phyloP scores from a whole-genome alignment of 1,140 invertebrate genomes.

The Achatina immaculata region DNA sequence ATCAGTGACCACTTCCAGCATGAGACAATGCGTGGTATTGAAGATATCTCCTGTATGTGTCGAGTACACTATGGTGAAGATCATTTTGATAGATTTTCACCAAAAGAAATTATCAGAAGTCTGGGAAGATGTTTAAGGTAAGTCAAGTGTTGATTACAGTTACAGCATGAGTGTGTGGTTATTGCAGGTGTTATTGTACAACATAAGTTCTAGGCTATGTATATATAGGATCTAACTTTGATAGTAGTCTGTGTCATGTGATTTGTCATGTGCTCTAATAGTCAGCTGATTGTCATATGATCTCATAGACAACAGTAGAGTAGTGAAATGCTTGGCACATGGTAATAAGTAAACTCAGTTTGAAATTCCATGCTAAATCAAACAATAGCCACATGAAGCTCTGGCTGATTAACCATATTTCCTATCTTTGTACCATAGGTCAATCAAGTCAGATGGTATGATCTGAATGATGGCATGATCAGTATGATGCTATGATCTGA shows the following conservation, averaged over 20 bases:
- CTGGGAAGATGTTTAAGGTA: slow-evolving; percentile 50
- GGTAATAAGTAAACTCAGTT: no score
- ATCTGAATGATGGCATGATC: no score
- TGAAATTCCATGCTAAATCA: no score
- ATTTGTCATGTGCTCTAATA: no score
- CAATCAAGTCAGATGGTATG: no score
- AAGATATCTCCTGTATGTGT: slow-evolving; percentile 66
- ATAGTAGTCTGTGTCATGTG: background rate
- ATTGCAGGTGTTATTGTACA: background rate
- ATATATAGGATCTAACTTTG: background rate
- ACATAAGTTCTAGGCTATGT: background rate
- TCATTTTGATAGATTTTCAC: slow-evolving; percentile 68
- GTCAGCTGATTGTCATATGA: no score
- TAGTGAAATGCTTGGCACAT: no score
- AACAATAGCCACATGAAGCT: no score
- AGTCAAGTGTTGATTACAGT: slow-evolving; percentile 7
- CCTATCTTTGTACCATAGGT: no score
- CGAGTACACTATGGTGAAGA: slow-evolving; percentile 66
- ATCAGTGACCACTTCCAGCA: slow-evolving; percentile 67
- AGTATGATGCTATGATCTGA: no score
- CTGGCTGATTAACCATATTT: no score
- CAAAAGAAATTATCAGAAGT: slow-evolving; percentile 54
- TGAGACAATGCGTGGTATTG: slow-evolving; percentile 64
- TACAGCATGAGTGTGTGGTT: background rate
- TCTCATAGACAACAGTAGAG: no score